Percentiles rank a stretch among this genome's conserved stretches.
Evolutionary conservation across 2,888 invertebrate genomes (phyloP).

Genomic region (Sarcophaga rosellei): DNA sequence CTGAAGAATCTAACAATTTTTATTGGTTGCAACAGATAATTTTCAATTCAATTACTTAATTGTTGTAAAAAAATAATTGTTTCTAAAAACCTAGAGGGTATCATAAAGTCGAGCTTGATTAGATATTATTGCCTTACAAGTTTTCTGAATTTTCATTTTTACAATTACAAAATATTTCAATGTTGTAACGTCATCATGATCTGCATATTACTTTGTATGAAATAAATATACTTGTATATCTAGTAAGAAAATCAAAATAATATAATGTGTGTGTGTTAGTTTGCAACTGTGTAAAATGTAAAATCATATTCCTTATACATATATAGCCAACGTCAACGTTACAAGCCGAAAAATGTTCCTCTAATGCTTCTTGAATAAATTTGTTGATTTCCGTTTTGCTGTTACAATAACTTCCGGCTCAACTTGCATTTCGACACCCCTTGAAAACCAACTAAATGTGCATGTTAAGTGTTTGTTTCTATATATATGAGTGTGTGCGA

Average conservation of each 20-base stretch:
- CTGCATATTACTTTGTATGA: conserved; percentile 36
- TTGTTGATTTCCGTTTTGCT: conserved; percentile 67
- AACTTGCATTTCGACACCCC: conserved; percentile 58
- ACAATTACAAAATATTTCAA: background rate
- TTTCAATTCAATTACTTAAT: no score
- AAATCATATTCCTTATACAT: background rate
- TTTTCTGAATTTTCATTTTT: background rate
- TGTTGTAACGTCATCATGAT: conserved; percentile 51
- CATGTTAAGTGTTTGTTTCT: background rate
- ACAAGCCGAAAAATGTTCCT: conserved; percentile 34
- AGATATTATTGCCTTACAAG: no score
- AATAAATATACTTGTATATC: background rate
- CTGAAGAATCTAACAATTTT: no score
- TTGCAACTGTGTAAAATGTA: background rate
- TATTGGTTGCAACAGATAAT: no score
- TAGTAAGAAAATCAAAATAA: background rate
- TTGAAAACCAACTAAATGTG: conserved; percentile 1
- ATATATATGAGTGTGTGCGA: background rate
- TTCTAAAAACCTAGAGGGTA: background rate
- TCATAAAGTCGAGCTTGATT: no score
- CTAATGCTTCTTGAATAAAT: conserved; percentile 62
- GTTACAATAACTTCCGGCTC: conserved; percentile 67
- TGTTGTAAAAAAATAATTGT: background rate
- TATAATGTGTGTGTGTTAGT: background rate
- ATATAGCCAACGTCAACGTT: background rate